phyloP scores from a whole-genome alignment of 2,888 invertebrate genomes.

The Zele albiditarsus region DNA sequence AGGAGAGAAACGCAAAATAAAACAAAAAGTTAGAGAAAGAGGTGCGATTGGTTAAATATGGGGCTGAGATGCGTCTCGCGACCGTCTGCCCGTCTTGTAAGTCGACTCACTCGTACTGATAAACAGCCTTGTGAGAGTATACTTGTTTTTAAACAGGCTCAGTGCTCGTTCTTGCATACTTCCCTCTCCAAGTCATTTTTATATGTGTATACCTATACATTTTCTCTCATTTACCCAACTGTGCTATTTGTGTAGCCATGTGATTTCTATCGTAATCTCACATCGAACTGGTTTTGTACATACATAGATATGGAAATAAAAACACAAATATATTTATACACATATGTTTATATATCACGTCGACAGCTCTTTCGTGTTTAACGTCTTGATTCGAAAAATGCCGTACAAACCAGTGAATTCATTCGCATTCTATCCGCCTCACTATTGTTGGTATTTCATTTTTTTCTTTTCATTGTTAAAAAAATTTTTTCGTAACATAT shows the following conservation, averaged over 20 bases:
- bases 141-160: slow-evolving; percentile 31
- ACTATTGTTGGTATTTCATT: not conserved
- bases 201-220: too few relatives aligned
- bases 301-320: too few relatives aligned
- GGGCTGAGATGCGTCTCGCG: slow-evolving; percentile 46
- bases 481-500: not conserved
- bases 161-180: not conserved
- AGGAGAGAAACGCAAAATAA: slow-evolving; percentile 42
- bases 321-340: too few relatives aligned
- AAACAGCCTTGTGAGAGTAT: slow-evolving; percentile 29
- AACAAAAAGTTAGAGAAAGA: slow-evolving; percentile 25
- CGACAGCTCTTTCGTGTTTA: not conserved
- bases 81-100: slow-evolving; percentile 42
- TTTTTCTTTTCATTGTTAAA: not conserved
- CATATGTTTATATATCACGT: not conserved
- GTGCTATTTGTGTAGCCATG: slow-evolving; percentile 10
- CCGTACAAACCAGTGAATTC: not conserved
- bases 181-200: not conserved
- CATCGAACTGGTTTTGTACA: slow-evolving; percentile 13
- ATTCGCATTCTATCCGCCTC: too few relatives aligned
- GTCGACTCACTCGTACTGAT: slow-evolving; percentile 26
- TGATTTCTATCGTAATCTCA: slow-evolving; percentile 16
- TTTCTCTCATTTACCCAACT: not conserved
- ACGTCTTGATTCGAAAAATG: slow-evolving; percentile 1
- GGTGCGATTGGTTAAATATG: slow-evolving; percentile 47